Base-by-base conservation (phyloP, 2,113 vertebrate species). In the Tetrax tetrax region DNA sequence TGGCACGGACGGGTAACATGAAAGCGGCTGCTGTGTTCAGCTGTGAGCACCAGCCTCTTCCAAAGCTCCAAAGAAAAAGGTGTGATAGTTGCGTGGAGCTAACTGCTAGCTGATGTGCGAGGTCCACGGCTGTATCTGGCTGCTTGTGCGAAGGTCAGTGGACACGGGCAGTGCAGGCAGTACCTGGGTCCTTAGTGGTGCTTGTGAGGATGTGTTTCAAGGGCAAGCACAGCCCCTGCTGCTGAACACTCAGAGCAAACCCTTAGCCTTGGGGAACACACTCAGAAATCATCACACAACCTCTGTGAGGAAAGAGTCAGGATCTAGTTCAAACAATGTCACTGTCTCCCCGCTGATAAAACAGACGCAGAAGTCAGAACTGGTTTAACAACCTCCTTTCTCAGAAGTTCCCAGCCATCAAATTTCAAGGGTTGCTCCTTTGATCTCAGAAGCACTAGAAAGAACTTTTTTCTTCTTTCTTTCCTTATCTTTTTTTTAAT, bases 361-460 rank as follows among this genome's bases (percentile, higher is more conserved):
- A 60, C 64, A 97, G 90, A 65, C 82, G 68, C 41, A 80, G 80
- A 87, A 96, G 83, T 87, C 89, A 83, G 89, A 77, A 22, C 53
- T 86, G 83, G 85, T 89, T 96, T 96, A 96, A 92, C 76, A 95
- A 80, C 79, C 93, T 90, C 71, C 60, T 90, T 75, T 60, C 82
- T 96, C 85, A 90, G 85, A 94, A 95, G 79, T 87, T 96, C 69
- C 83, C 85, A 76, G 78, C 92, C 90, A 95, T 84, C 93, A 93
- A 22, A 93, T 96, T 95, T 97, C 90, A 92, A 93, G 94, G 69
- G 69, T 82, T 93, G 82, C 57, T 95, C 53, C 83, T 97, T 96
- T 96, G 95, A 97, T 97, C 96, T 96, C 18, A 0, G 78, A 90
- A 93, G 87, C 76, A 80, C 77, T 65, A 90, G 87, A 87, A 82